phyloP scores from a whole-genome alignment of 2,888 invertebrate genomes.

The Coenonympha glycerion region DNA sequence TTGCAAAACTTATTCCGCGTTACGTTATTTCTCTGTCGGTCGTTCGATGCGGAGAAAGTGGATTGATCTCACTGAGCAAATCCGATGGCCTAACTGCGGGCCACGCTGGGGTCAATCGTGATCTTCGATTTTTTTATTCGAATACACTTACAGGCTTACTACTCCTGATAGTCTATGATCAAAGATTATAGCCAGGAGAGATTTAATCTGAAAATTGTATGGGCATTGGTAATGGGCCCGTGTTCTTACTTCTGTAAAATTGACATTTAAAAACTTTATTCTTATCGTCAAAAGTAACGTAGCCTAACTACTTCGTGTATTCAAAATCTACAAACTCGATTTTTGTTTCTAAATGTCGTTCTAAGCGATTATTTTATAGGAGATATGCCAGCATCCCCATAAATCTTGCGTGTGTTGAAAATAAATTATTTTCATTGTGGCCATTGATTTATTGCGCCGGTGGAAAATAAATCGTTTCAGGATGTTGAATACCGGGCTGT shows the following conservation, averaged over 20 bases:
- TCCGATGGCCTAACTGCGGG: slow-evolving; percentile 14
- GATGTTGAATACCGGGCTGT: slow-evolving; percentile 36
- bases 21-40: slow-evolving; percentile 4
- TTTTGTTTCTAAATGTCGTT: background rate
- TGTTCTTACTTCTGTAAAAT: too few species aligned
- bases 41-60: slow-evolving; percentile 12
- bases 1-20: background rate
- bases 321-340: too few species aligned
- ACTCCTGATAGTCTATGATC: background rate
- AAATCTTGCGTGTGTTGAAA: slow-evolving; percentile 45
- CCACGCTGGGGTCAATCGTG: slow-evolving; percentile 11
- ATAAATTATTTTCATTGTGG: slow-evolving; percentile 53
- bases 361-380: background rate
- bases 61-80: slow-evolving; percentile 9
- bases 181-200: too few species aligned
- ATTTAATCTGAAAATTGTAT: background rate
- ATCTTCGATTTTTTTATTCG: slow-evolving; percentile 1
- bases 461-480: slow-evolving; percentile 55
- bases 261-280: too few species aligned
- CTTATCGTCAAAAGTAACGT: too few species aligned
- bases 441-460: slow-evolving; percentile 48
- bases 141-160: background rate
- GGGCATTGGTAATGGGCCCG: too few species aligned
- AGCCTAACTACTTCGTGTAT: too few species aligned
- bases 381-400: slow-evolving; percentile 26